These are phyloP conservation scores for Leptonema lineaticorne DNA, from an alignment of 1,140 invertebrate genomes.

Conservation along the genomic window DNA sequence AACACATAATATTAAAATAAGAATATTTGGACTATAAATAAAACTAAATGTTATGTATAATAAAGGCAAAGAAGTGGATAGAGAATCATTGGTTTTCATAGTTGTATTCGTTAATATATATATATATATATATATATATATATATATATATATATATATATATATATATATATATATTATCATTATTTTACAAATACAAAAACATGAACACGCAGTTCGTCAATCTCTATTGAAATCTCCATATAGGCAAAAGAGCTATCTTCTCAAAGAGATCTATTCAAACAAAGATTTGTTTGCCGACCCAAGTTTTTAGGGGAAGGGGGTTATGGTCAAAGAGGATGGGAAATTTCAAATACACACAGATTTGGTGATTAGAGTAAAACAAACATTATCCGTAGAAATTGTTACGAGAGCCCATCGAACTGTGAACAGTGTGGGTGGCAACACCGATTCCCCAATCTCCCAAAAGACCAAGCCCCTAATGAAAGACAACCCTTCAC, in stretches of 20 bases:
- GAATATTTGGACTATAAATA: no score
- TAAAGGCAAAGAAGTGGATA: no score
- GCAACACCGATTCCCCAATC: background rate
- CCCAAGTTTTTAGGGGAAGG: conserved; percentile 24
- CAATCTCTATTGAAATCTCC: conserved; percentile 36
- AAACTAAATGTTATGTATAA: no score
- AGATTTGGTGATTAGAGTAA: conserved; percentile 38
- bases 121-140: background rate
- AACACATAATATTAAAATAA: no score
- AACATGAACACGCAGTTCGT: background rate
- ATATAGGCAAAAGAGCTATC: conserved; percentile 40
- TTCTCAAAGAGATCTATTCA: conserved; percentile 41
- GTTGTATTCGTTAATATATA: background rate
- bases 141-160: background rate
- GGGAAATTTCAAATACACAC: conserved; percentile 5
- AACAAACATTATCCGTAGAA: conserved; percentile 39
- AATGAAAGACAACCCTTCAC: background rate
- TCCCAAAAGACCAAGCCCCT: background rate
- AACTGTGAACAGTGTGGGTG: conserved; percentile 1
- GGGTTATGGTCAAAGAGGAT: conserved; percentile 23
- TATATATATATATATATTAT: background rate
- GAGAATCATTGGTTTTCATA: no score
- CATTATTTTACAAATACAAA: background rate
- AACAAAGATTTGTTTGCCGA: conserved; percentile 42
- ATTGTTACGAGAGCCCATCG: conserved; percentile 26